Evolutionary conservation across 2,797 vertebrate species (phyloP).

Genomic region (Sebastes kiyomatsui): DNA sequence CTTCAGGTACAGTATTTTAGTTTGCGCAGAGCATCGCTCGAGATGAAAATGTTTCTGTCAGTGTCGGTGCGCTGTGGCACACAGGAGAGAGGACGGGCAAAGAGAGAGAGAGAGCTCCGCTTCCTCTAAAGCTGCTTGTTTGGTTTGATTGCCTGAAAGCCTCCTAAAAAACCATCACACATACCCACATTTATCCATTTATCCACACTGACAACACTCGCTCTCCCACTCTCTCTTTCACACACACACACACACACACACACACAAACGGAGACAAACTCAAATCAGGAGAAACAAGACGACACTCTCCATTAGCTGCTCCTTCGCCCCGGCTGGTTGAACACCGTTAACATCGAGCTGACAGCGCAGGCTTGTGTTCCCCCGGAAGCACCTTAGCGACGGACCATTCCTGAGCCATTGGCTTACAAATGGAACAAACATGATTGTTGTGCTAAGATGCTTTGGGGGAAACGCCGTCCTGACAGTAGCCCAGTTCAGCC

Average conservation of each 20-base stretch:
- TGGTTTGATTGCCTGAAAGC: conserved; percentile 74
- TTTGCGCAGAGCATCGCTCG: conserved; percentile 8
- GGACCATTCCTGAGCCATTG: conserved; percentile 52
- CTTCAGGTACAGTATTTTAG: conserved; percentile 35
- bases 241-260: not conserved
- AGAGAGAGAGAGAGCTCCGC: conserved; percentile 13
- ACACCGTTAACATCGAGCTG: conserved; percentile 32
- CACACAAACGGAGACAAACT: conserved; percentile 11
- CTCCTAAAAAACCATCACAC: conserved; percentile 52
- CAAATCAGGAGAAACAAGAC: conserved; percentile 50
- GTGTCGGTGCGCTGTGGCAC: conserved; percentile 10
- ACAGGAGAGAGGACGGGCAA: conserved; percentile 1
- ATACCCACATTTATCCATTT: conserved; percentile 52
- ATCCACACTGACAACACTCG: conserved; percentile 52
- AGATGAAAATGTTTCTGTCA: conserved; percentile 51
- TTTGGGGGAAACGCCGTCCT: conserved; percentile 23
- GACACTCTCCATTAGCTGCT: conserved; percentile 56
- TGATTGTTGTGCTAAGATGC: conserved; percentile 67
- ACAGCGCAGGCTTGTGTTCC: conserved; percentile 34
- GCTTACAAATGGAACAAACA: conserved; percentile 70
- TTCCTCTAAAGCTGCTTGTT: conserved; percentile 68
- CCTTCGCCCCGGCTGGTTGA: conserved; percentile 39
- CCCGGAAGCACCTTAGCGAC: conserved; percentile 46
- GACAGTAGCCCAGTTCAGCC: conserved; percentile 32
- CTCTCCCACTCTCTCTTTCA: conserved; percentile 9